These are phyloP conservation scores for Exaiptasia diaphana DNA, from an alignment of 64 coral and sea anemone genomes.

Conservation along the genomic window DNA sequence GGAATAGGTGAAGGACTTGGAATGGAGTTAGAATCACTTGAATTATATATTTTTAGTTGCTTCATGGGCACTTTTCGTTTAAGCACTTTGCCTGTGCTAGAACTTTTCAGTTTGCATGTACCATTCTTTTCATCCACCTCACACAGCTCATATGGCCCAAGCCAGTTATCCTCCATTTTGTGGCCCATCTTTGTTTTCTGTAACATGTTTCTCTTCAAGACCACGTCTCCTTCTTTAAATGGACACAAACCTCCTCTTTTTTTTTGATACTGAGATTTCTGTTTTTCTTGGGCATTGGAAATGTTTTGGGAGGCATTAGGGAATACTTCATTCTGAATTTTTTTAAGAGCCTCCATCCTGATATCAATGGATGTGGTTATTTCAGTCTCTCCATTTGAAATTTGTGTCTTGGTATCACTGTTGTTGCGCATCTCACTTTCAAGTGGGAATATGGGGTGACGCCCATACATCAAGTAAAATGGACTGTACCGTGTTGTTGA, in stretches of 20 bases:
- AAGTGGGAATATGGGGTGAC: constrained; percentile 34
- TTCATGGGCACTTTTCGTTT: constrained; percentile 25
- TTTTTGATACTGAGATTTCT: constrained; percentile 36
- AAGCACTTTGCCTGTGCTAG: not conserved
- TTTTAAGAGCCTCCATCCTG: not conserved
- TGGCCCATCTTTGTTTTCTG: constrained; percentile 59
- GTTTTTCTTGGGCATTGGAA: constrained; percentile 51
- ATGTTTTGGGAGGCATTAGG: constrained; percentile 4
- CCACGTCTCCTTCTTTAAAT: constrained; percentile 38
- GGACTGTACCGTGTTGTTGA: constrained; percentile 41
- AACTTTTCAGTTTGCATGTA: not conserved
- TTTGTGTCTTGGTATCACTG: not conserved
- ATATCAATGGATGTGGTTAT: not conserved
- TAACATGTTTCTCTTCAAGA: constrained; percentile 51
- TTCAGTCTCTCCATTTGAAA: not conserved
- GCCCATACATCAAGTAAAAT: constrained; percentile 38
- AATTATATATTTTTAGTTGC: constrained; percentile 31
- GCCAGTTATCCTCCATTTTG: constrained; percentile 60
- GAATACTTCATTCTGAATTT: constrained; percentile 13
- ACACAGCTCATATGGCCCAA: constrained; percentile 34
- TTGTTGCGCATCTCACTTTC: constrained; percentile 12
- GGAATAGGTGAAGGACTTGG: no score
- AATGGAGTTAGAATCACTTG: no score
- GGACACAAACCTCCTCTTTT: constrained; percentile 12
- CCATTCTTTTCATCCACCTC: not conserved